phyloP scores from a whole-genome alignment of 2,888 invertebrate genomes.

The Scelioninae gen. 2 region DNA sequence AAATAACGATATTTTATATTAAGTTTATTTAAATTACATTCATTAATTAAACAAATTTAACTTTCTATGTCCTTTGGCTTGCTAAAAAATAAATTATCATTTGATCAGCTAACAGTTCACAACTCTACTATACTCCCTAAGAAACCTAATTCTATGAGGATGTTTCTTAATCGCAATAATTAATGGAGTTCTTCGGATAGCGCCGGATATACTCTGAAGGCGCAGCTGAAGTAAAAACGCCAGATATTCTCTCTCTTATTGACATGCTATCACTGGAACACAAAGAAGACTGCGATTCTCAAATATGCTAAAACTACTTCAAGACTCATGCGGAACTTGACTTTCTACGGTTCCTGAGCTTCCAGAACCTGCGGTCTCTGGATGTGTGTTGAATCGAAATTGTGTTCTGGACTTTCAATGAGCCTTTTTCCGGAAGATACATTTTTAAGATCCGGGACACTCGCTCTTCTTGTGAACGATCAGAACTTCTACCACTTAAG shows the following conservation, averaged over 20 bases:
- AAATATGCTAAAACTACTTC: constrained; percentile 21
- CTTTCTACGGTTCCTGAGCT: constrained; percentile 71
- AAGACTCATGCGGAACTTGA: constrained; percentile 68
- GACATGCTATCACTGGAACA: constrained; percentile 44
- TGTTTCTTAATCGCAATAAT: constrained; percentile 26
- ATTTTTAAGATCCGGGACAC: constrained; percentile 68
- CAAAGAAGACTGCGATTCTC: constrained; percentile 35
- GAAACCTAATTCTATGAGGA: constrained; percentile 39
- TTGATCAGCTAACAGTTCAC: constrained; percentile 19
- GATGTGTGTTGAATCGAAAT: constrained; percentile 73
- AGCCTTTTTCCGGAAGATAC: constrained; percentile 69
- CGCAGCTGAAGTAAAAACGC: constrained; percentile 31
- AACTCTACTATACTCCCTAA: constrained; percentile 33
- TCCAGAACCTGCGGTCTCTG: constrained; percentile 73
- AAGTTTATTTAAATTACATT: too few relatives aligned
- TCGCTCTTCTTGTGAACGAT: constrained; percentile 69
- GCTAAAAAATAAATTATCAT: constrained; percentile 23
- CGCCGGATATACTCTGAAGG: constrained; percentile 5
- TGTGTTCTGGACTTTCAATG: constrained; percentile 67
- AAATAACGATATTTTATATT: too few relatives aligned
- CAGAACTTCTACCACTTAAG: constrained; percentile 69
- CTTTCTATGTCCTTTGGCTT: constrained; percentile 3
- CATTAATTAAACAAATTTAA: not conserved
- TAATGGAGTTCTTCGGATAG: constrained; percentile 11
- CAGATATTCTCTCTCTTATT: constrained; percentile 11